Evolutionary conservation across 2,113 vertebrate species (phyloP), one percentile per base, ranked within the genome.

Genomic region (Gadus chalcogrammus): DNA sequence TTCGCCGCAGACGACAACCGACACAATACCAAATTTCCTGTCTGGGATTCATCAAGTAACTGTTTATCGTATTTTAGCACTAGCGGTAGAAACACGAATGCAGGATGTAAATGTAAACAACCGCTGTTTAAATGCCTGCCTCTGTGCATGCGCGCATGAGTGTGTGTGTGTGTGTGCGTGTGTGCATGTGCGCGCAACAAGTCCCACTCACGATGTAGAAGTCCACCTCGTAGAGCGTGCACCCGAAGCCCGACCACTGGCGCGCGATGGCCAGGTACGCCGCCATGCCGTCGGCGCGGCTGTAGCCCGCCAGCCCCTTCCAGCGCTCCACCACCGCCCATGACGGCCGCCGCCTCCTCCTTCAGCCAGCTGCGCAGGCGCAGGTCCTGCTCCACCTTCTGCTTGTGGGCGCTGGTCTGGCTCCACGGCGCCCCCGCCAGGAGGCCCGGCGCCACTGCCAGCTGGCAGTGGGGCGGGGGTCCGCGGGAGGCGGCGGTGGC

Each of bases 211-310:
- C 97, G 86, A 86, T 89, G 6, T 91, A 95, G 82, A 97, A 92
- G 86, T 95, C 93, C 42, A 95, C 93, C 56, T 98, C 95, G 18
- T 95, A 99, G 76, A 97, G 93, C 0, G 95, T 97, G 89, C 95
- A 95, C 80, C 97, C 96, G 15, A 96, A 97, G 64, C 94, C 97
- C 0, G 95, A 94, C 95, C 95, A 98, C 89, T 94, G 94, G 64
- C 93, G 93, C 59, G 94, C 94, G 74, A 97, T 91, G 5, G 93
- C 87, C 88, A 98, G 88, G 77, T 96, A 96, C 77, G 95, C 92
- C 0, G 95, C 92, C 93, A 95, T 95, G 85, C 94, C 95, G 84
- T 98, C 95, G 12, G 90, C 86, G 73, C 91, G 88, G 85, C 90
- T 93, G 91, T 94, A 95, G 72, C 94, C 95, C 3, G 91, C 89